These are phyloP conservation scores for Diadromus collaris DNA, from an alignment of 2,888 invertebrate genomes.

Conservation along the genomic window DNA sequence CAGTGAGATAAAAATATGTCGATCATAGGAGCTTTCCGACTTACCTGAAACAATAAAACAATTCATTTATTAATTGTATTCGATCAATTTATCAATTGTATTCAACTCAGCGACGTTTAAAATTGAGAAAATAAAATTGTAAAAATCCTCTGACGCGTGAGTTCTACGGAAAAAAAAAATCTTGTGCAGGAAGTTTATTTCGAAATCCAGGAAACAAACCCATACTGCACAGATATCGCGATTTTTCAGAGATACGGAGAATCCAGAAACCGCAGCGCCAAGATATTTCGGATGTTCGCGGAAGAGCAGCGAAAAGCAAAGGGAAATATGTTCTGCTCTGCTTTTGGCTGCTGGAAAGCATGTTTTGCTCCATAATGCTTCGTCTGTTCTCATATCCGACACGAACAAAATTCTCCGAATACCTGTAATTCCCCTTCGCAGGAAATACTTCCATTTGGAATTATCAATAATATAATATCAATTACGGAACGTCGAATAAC, in stretches of 20 bases:
- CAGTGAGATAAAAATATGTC: conserved; percentile 12
- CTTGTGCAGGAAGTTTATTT: background rate
- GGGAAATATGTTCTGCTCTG: no score
- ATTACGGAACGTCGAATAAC: no score
- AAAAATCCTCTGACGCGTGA: background rate
- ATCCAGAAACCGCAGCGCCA: background rate
- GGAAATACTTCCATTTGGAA: background rate
- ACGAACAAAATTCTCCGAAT: background rate
- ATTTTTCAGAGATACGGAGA: no score
- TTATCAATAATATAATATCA: no score
- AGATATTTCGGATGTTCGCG: background rate
- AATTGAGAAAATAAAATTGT: background rate
- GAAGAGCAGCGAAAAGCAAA: conserved; percentile 10
- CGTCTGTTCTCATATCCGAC: background rate
- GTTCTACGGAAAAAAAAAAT: background rate
- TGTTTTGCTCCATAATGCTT: background rate
- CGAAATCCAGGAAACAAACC: background rate
- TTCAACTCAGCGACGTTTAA: background rate
- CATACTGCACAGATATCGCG: background rate
- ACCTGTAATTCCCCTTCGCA: background rate
- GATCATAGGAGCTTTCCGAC: conserved; percentile 11
- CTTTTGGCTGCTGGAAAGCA: no score
- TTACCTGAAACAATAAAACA: conserved; percentile 63
- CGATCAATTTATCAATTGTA: background rate
- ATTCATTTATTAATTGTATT: background rate